phyloP scores from a whole-genome alignment of 2,113 vertebrate genomes.

The Plecotus auritus region DNA sequence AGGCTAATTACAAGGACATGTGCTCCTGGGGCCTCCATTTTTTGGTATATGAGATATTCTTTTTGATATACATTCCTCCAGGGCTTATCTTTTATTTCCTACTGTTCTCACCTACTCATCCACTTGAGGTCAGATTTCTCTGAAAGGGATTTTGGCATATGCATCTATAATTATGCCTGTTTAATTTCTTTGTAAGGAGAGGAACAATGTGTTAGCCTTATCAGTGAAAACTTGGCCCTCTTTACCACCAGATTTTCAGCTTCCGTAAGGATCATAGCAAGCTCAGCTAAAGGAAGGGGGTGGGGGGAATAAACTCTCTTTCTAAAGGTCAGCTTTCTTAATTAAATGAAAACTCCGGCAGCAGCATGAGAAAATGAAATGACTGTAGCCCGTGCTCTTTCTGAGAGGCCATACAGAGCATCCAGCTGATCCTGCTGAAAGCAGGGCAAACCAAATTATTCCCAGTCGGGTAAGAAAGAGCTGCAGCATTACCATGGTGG shows the following conservation, averaged over 20 bases:
- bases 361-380: conserved; percentile 62
- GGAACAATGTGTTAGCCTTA: conserved; percentile 36
- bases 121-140: conserved; percentile 34
- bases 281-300: conserved; percentile 3
- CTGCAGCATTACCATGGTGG: background rate
- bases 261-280: conserved; percentile 30
- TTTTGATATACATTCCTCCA: background rate
- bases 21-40: background rate
- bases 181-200: conserved; percentile 41
- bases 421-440: conserved; percentile 46
- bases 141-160: conserved; percentile 39
- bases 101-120: conserved; percentile 30
- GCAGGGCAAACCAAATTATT: conserved; percentile 44
- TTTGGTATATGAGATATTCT: background rate
- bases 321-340: conserved; percentile 66
- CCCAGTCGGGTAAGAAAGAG: conserved; percentile 48
- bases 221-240: conserved; percentile 47
- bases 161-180: conserved; percentile 43
- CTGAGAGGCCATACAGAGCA: conserved; percentile 48
- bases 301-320: background rate
- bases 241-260: conserved; percentile 51
- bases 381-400: conserved; percentile 55
- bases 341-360: conserved; percentile 59
- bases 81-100: background rate
- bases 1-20: background rate